Conservation (phyloP, 35 echinoderm and acorn worm genomes). For the Holothuria glaberrima region DNA sequence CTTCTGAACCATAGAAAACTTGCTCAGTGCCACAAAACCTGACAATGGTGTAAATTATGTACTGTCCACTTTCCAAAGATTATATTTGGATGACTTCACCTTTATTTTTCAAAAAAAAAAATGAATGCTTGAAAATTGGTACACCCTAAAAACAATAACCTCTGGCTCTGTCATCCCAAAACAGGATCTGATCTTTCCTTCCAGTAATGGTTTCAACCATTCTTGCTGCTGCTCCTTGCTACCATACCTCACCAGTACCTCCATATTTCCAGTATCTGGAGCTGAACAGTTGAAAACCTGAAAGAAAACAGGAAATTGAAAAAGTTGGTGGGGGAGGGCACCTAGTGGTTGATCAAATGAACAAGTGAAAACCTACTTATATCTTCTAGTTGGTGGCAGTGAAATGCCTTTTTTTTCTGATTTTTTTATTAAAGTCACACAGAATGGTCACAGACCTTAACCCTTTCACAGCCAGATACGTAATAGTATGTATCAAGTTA, state of each 20-base stretch:
- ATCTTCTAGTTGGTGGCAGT: neutral
- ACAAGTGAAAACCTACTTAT: neutral
- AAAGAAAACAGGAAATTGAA: conserved; percentile 29
- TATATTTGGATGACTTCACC: neutral
- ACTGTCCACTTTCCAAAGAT: too few relatives aligned
- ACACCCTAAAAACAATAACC: conserved; percentile 52
- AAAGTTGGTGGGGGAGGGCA: conserved; percentile 72
- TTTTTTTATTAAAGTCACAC: too few relatives aligned
- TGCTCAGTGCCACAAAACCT: neutral
- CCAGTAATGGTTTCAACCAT: conserved; percentile 89
- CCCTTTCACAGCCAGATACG: too few relatives aligned
- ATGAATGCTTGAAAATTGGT: neutral
- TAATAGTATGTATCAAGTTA: too few relatives aligned
- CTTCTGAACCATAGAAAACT: neutral
- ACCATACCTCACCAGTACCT: conserved; percentile 90
- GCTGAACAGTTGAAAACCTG: conserved; percentile 98
- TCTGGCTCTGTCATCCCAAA: conserved; percentile 98
- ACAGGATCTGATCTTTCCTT: conserved; percentile 89
- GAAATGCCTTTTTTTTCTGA: too few relatives aligned
- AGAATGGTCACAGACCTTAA: too few relatives aligned
- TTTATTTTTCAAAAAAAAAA: neutral
- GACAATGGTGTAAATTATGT: too few relatives aligned
- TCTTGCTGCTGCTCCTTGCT: conserved; percentile 78
- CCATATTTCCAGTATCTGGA: conserved; percentile 99
- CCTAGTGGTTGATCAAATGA: too few relatives aligned